Evolutionary conservation across 2,797 vertebrate genomes (phyloP).

Genomic region (Syngnathus acus): DNA sequence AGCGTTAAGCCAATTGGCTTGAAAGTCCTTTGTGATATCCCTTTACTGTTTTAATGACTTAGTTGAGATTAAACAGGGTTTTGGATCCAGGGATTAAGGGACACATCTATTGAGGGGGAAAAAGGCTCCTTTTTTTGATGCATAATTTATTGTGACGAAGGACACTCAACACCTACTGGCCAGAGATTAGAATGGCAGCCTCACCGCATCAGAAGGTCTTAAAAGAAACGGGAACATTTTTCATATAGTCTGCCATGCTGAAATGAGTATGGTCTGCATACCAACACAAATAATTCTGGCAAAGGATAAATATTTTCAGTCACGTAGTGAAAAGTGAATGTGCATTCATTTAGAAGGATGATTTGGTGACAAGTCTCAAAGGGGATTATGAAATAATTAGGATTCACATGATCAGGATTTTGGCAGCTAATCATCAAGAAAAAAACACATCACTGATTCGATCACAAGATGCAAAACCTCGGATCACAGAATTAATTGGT

Average conservation of each 20-base stretch:
- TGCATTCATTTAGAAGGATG: neutral
- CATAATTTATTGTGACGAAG: constrained; percentile 61
- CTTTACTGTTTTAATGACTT: constrained; percentile 75
- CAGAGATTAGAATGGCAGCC: constrained; percentile 48
- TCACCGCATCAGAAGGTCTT: constrained; percentile 9
- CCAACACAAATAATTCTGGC: neutral
- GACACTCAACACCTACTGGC: constrained; percentile 45
- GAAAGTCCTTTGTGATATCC: constrained; percentile 74
- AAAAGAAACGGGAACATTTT: neutral
- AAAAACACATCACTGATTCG: too few species aligned
- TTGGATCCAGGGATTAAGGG: constrained; percentile 67
- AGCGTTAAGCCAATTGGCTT: constrained; percentile 68
- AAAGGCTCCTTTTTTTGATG: constrained; percentile 53
- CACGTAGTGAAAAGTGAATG: neutral
- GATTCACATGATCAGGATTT: neutral
- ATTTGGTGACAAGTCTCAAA: neutral
- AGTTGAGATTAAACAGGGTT: constrained; percentile 73
- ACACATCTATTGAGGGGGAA: constrained; percentile 64
- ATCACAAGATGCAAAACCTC: too few species aligned
- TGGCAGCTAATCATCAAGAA: too few species aligned
- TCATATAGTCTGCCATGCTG: neutral
- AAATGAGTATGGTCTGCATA: neutral
- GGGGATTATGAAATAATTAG: neutral
- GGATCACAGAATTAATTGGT: too few species aligned
- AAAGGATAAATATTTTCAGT: neutral